Conservation (phyloP, 1,140 invertebrate species). For the Drosophila obscura region DNA sequence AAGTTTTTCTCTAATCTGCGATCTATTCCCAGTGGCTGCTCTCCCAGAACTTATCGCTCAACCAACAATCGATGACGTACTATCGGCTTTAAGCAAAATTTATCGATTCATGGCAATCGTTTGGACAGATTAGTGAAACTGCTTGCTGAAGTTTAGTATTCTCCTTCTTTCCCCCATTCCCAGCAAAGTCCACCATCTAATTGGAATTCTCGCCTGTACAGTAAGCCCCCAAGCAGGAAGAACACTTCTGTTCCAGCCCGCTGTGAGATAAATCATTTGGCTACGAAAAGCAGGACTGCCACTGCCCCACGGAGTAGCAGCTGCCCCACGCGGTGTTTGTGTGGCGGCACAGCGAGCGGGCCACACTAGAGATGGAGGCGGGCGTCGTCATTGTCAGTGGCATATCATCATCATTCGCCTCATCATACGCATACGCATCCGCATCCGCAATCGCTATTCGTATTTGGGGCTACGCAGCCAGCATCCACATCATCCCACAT, state of each 20-base stretch:
- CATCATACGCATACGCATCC: conserved; percentile 14
- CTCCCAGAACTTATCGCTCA: too few species aligned
- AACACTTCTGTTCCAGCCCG: conserved; percentile 42
- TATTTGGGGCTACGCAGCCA: conserved; percentile 3
- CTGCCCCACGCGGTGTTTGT: conserved; percentile 37
- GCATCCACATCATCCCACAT: conserved; percentile 13
- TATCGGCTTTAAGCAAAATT: too few species aligned
- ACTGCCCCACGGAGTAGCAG: conserved; percentile 18
- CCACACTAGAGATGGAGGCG: conserved; percentile 43
- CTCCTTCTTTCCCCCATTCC: neutral
- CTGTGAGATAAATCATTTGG: conserved; percentile 73
- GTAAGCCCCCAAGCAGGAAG: neutral
- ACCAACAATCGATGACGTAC: too few species aligned
- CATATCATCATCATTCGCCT: conserved; percentile 45
- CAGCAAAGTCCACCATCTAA: conserved; percentile 46
- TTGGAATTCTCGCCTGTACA: conserved; percentile 33
- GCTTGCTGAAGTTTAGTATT: conserved; percentile 12
- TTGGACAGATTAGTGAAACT: conserved; percentile 21
- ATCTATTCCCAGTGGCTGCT: too few species aligned
- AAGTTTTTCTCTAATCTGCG: too few species aligned
- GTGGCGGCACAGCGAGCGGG: conserved; percentile 50
- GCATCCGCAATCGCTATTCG: conserved; percentile 1
- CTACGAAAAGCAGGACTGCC: conserved; percentile 32
- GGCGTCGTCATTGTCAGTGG: conserved; percentile 54
- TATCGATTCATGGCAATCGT: too few species aligned